Base-by-base conservation (phyloP, 2,113 vertebrate genomes). In the Barbus barbus region DNA sequence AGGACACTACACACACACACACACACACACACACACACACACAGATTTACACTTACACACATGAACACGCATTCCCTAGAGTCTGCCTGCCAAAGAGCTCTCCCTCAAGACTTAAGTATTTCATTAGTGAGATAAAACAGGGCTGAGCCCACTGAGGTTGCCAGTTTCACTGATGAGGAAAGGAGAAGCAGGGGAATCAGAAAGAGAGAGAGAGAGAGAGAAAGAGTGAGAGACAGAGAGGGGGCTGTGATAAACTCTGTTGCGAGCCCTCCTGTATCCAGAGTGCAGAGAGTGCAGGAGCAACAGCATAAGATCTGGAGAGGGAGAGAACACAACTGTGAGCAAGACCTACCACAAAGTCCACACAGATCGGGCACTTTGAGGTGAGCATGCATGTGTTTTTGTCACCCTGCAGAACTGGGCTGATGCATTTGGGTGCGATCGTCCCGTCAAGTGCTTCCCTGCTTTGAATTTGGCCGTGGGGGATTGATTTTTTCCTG, bases 51-150 rank as follows among this genome's bases (percentile, higher is more conserved):
- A 88, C 84, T 78, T 61, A 87, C 60, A 85, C 67, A 85, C 60
- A 85, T 67, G 83, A 82, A 87, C 86, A 89, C 85, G 80, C 71
- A 87, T 73, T 83, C 58, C 60, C 82, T 78, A 65, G 78, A 83
- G 71, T 69, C 51, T 84, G 63, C 81, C 86, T 90, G 88, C 90
- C 91, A 92, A 89, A 90, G 86, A 88, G 90, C 53, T 75, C 65
- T 88, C 83, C 85, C 88, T 84, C 86, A 87, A 91, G 90, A 90
- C 86, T 91, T 90, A 82, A 93, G 91, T 90, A 93, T 94, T 95
- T 94, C 91, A 91, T 91, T 91, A 91, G 88, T 90, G 93, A 93
- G 94, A 93, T 94, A 90, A 92, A 93, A 89, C 91, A 91, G 91
- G 89, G 90, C 92, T 91, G 90, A 92, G 91, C 88, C 88, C 28